phyloP scores from a whole-genome alignment of 2,888 invertebrate genomes.

The Caradrina clavipalpis region DNA sequence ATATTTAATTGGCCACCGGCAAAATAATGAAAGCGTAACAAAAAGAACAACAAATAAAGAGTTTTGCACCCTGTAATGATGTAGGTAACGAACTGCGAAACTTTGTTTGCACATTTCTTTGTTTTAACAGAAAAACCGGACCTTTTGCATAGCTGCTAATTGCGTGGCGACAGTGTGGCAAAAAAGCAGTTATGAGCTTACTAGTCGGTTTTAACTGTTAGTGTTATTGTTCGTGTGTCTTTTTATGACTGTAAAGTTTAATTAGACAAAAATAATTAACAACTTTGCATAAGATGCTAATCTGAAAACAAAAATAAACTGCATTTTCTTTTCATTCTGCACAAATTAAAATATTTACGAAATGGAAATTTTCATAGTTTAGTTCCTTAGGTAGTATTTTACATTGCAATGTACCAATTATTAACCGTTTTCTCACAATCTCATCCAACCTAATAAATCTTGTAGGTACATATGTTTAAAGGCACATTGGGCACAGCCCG shows the following conservation, averaged over 20 bases:
- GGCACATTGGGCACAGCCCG: slow-evolving; percentile 11
- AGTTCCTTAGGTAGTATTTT: background rate
- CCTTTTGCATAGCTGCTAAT: slow-evolving; percentile 49
- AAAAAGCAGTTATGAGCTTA: slow-evolving; percentile 39
- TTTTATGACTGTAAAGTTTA: slow-evolving; percentile 7
- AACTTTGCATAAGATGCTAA: background rate
- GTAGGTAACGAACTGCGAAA: slow-evolving; percentile 56
- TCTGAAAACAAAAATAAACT: background rate
- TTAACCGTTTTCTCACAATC: slow-evolving; percentile 9
- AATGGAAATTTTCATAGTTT: background rate
- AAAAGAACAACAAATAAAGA: slow-evolving; percentile 60
- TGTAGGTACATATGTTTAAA: slow-evolving; percentile 34
- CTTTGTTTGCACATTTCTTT: slow-evolving; percentile 60
- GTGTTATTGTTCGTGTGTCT: slow-evolving; percentile 12
- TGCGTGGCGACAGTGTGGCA: slow-evolving; percentile 35
- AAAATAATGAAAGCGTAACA: slow-evolving; percentile 56
- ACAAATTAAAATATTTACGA: background rate
- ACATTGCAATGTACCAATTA: slow-evolving; percentile 8
- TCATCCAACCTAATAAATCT: slow-evolving; percentile 19
- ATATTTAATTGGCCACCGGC: slow-evolving; percentile 60
- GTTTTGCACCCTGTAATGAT: slow-evolving; percentile 62
- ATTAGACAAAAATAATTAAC: background rate
- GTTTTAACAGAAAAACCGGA: slow-evolving; percentile 47
- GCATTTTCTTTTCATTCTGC: slow-evolving; percentile 1
- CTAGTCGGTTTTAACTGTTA: slow-evolving; percentile 32